A percentile compares a stretch with the other conserved stretches of the same genome.
phyloP scores from a whole-genome alignment of 1,140 invertebrate genomes.

The Luehdorfia chinensis region DNA sequence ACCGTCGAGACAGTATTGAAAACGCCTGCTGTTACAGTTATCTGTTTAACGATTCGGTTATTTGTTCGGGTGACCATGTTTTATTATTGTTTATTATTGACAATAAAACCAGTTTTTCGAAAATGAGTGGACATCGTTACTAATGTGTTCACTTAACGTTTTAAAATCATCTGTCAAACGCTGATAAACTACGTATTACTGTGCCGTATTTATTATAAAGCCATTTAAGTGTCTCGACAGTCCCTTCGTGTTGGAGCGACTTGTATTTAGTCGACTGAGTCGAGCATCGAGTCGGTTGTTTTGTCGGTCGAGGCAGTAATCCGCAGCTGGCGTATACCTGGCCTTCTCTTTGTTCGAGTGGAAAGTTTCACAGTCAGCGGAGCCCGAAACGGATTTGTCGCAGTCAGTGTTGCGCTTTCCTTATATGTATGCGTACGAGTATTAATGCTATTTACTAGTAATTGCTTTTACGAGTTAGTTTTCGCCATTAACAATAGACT shows the following conservation, averaged over 20 bases:
- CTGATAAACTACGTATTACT: slow-evolving; percentile 35
- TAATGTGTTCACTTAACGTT: slow-evolving; percentile 5
- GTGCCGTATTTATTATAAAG: slow-evolving; percentile 60
- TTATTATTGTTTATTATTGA: no score
- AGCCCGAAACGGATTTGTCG: slow-evolving; percentile 52
- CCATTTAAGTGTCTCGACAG: slow-evolving; percentile 54
- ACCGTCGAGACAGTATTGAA: slow-evolving; percentile 15
- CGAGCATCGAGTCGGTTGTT: slow-evolving; percentile 32
- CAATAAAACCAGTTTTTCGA: no score
- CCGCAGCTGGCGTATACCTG: slow-evolving; percentile 66
- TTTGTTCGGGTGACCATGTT: no score
- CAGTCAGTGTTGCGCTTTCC: slow-evolving; percentile 17
- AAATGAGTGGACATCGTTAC: slow-evolving; percentile 5
- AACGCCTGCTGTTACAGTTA: slow-evolving; percentile 42
- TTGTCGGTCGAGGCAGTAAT: slow-evolving; percentile 45
- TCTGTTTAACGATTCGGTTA: no score
- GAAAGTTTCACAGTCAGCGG: slow-evolving; percentile 45
- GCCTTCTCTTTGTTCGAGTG: slow-evolving; percentile 60
- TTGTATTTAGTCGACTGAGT: slow-evolving; percentile 29
- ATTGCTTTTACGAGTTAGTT: slow-evolving; percentile 1
- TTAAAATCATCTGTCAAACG: slow-evolving; percentile 31
- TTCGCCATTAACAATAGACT: not conserved
- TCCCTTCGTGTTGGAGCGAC: slow-evolving; percentile 25
- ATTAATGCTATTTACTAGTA: slow-evolving; percentile 3
- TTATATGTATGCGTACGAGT: slow-evolving; percentile 1